Evolutionary conservation across 2,888 invertebrate genomes (phyloP), one percentile per base, ranked within the genome.

Genomic region (Andrena chrysosceles): DNA sequence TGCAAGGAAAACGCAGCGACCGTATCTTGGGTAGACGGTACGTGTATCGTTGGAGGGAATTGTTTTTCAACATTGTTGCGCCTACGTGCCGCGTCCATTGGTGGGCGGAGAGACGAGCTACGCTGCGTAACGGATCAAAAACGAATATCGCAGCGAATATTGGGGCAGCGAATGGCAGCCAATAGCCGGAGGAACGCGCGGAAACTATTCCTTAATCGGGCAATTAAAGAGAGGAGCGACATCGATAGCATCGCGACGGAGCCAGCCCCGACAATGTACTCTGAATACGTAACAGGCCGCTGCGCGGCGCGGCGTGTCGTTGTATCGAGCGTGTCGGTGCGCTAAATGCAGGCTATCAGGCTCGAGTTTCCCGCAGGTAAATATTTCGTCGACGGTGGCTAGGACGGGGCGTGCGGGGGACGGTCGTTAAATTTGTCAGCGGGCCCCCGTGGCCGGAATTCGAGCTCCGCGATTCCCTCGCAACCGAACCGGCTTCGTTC

Each of bases 371-470:
- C 86, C 84, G 69, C 84, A 82, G 86, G 86, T 86, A 86, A 86
- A 86, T 86, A 84, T 86, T 86, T 86, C 86, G 86, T 80, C 86
- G 86, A 35, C 68, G 67, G 72, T 68, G 84, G 63, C 75, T 77
- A 60, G 70, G 66, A 56, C 26, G 71, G 64, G 33, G 72, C 20
- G 71, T n/a, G 76, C 56, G 60, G 81, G 42, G 77, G 81, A 83
- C 75, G 86, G 63, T 84, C 87, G 85, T 87, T 85, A 79, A 87
- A 87, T 84, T 86, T 77, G 85, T 85, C 87, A 74, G 76, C 84
- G 69, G 81, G 81, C 16, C 33, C 69, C 84, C 81, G 74, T 78
- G 81, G 75, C 54, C 74, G 84, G 79, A 86, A 86, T 84, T 86
- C 79, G 82, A 79, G 73, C 70, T 67, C 62, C 64, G 71, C 60